phyloP scores from a whole-genome alignment of 2,888 invertebrate genomes.

The Campopleginae sp. region DNA sequence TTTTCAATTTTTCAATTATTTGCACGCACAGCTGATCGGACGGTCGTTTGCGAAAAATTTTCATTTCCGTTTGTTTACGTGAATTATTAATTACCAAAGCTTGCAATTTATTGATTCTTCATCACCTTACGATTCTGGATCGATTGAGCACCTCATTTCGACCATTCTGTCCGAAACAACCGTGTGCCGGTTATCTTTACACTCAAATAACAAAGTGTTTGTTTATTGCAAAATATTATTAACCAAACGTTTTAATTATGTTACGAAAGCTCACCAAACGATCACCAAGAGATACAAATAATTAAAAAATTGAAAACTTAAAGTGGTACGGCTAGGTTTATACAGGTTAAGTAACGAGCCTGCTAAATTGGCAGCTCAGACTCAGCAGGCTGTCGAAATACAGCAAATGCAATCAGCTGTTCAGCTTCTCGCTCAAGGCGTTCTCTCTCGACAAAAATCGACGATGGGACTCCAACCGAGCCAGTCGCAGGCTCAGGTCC shows the following conservation, averaged over 20 bases:
- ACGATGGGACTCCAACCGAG: constrained; percentile 75
- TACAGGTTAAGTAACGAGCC: constrained; percentile 78
- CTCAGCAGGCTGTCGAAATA: constrained; percentile 79
- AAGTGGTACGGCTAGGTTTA: not conserved
- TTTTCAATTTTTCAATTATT: too few species aligned
- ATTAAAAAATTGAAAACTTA: not conserved
- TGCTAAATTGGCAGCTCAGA: constrained; percentile 79
- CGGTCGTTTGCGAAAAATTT: constrained; percentile 1
- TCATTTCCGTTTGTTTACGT: not conserved
- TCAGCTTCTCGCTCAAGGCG: constrained; percentile 80
- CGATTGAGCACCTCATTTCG: not conserved
- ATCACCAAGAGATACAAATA: not conserved
- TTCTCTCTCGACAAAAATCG: constrained; percentile 78
- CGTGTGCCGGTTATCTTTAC: not conserved
- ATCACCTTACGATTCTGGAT: not conserved
- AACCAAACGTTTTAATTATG: not conserved
- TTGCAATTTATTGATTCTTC: not conserved
- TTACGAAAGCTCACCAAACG: not conserved
- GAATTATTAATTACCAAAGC: not conserved
- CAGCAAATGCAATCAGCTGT: constrained; percentile 80
- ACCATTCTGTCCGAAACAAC: not conserved
- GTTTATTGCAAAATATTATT: not conserved
- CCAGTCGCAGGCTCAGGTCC: constrained; percentile 71
- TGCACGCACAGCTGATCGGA: not conserved
- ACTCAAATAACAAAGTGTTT: not conserved